These are phyloP conservation scores for Drosophila maculinotata DNA, from an alignment of 2,888 invertebrate species.

Conservation along the genomic window DNA sequence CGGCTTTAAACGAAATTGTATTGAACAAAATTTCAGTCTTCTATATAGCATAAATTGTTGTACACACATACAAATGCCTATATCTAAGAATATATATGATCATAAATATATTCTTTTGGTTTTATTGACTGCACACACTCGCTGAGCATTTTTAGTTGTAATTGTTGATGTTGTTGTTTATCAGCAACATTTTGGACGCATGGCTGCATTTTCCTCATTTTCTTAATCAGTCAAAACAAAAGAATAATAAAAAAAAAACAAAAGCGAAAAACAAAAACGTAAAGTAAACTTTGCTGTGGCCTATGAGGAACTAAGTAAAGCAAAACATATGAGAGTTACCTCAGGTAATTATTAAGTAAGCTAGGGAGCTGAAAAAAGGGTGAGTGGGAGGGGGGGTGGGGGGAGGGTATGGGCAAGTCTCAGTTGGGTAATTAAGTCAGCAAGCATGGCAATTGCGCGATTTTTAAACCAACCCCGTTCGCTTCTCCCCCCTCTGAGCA, in stretches of 20 bases:
- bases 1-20: no score
- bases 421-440: conserved; percentile 66
- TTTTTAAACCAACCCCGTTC: not conserved
- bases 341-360: conserved; percentile 45
- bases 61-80: not conserved
- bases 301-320: conserved; percentile 39
- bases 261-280: conserved; percentile 15
- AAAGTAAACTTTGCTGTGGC: conserved; percentile 32
- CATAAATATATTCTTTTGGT: conserved; percentile 48
- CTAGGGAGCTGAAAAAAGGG: not conserved
- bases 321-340: conserved; percentile 15
- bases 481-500: not conserved
- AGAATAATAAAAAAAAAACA: conserved; percentile 24
- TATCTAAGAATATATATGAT: conserved; percentile 5
- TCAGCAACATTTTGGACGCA: conserved; percentile 70
- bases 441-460: conserved; percentile 72
- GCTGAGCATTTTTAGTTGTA: conserved; percentile 38
- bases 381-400: not conserved
- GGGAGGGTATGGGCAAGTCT: conserved; percentile 28
- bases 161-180: conserved; percentile 44
- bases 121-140: conserved; percentile 69
- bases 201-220: conserved; percentile 72
- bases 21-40: no score
- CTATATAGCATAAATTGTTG: not conserved
- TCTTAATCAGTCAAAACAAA: conserved; percentile 74